phyloP scores from a whole-genome alignment of 2,888 invertebrate genomes.

The Morpho achilles region DNA sequence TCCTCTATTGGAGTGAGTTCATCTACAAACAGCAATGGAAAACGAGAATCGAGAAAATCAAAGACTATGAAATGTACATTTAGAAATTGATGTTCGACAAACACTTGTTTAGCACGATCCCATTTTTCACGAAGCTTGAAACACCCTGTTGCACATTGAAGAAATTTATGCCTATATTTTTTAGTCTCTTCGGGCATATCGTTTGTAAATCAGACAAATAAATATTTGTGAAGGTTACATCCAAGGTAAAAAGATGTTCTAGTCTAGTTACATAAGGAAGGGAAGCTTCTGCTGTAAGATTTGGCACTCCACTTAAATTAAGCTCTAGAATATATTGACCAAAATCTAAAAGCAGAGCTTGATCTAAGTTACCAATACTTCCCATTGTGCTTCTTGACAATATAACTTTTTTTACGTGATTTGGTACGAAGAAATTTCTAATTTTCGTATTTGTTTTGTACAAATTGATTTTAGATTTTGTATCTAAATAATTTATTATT shows the following conservation, averaged over 20 bases:
- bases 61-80: constrained; percentile 4
- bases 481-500: constrained; percentile 4
- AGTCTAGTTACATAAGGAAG: neutral
- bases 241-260: neutral
- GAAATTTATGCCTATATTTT: constrained; percentile 4
- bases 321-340: constrained; percentile 15
- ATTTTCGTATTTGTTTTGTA: neutral
- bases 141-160: neutral
- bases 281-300: constrained; percentile 7
- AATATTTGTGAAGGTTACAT: constrained; percentile 7
- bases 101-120: constrained; percentile 1
- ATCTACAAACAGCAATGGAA: constrained; percentile 3
- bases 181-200: constrained; percentile 6
- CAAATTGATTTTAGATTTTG: constrained; percentile 5
- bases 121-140: neutral
- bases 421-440: neutral
- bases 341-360: constrained; percentile 10
- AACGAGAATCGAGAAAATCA: neutral
- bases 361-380: constrained; percentile 2
- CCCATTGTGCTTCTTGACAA: constrained; percentile 7
- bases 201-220: constrained; percentile 3
- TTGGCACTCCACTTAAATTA: constrained; percentile 15
- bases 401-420: neutral
- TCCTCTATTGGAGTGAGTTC: neutral
- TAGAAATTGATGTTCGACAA: constrained; percentile 2